These are phyloP conservation scores for Caerostris darwini DNA, from an alignment of 1,140 invertebrate species.

Conservation along the genomic window DNA sequence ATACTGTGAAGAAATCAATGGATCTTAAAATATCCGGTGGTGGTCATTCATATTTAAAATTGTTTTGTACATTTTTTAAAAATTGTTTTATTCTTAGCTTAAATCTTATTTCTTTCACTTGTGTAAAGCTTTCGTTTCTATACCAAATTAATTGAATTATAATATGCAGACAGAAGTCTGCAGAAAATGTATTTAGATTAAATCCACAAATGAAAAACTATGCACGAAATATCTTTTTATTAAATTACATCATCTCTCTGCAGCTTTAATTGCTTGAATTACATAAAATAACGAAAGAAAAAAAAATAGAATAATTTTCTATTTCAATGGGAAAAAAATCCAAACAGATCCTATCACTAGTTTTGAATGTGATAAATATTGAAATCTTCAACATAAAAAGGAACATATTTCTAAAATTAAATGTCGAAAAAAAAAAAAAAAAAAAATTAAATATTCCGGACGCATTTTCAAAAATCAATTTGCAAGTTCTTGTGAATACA, in stretches of 20 bases:
- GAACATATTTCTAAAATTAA: no score
- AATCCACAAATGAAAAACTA: no score
- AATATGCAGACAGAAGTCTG: not conserved
- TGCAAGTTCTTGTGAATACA: not conserved
- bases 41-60: conserved; percentile 29
- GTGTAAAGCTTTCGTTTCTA: not conserved
- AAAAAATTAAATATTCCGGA: no score
- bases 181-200: no score
- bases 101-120: no score
- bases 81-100: no score
- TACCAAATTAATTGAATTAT: conserved; percentile 1
- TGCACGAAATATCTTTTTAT: not conserved
- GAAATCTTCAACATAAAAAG: not conserved
- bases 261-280: not conserved
- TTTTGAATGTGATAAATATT: not conserved
- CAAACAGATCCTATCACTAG: not conserved
- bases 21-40: not conserved
- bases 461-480: not conserved
- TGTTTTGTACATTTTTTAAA: no score
- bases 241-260: not conserved
- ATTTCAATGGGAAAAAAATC: not conserved
- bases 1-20: not conserved
- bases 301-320: no score
- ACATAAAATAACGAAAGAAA: not conserved
- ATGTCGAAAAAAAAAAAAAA: no score